Conservation (phyloP, 2,888 invertebrate species). For the Platycheirus rosarum region DNA sequence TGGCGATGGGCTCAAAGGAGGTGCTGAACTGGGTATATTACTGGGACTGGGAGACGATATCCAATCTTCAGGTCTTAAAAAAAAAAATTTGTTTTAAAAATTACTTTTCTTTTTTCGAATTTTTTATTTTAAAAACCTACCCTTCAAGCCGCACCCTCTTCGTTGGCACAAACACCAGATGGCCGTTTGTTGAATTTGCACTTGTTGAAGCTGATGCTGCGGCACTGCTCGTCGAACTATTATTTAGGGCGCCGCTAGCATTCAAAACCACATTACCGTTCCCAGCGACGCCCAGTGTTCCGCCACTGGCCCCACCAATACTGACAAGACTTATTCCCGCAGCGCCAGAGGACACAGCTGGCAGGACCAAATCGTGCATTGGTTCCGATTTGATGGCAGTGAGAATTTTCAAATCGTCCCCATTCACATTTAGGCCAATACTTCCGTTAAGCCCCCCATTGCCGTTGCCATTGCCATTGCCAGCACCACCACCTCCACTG, state of each 20-base stretch:
- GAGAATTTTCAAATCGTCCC: constrained; percentile 80
- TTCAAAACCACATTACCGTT: constrained; percentile 48
- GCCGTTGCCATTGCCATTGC: constrained; percentile 47
- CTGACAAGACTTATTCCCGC: constrained; percentile 61
- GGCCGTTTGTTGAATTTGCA: constrained; percentile 82
- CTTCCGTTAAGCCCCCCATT: constrained; percentile 47
- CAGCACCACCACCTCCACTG: constrained; percentile 56
- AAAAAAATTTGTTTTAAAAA: not conserved
- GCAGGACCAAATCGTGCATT: constrained; percentile 79
- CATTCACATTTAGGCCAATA: constrained; percentile 66
- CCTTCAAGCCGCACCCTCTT: constrained; percentile 84
- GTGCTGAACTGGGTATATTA: constrained; percentile 84
- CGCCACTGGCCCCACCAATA: constrained; percentile 53
- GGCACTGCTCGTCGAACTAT: constrained; percentile 60
- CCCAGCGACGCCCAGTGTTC: constrained; percentile 52
- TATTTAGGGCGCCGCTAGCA: constrained; percentile 55
- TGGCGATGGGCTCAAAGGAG: constrained; percentile 88
- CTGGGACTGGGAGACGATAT: constrained; percentile 86
- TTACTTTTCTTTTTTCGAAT: too few species aligned
- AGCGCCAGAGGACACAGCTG: constrained; percentile 64
- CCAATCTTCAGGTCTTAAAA: constrained; percentile 85
- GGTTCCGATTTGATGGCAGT: constrained; percentile 82
- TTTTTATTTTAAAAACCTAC: constrained; percentile 76
- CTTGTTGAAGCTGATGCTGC: constrained; percentile 75
- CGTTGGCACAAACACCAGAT: constrained; percentile 81